Evolutionary conservation across 2,888 invertebrate species (phyloP).

Genomic region (Allolobophora icterica): DNA sequence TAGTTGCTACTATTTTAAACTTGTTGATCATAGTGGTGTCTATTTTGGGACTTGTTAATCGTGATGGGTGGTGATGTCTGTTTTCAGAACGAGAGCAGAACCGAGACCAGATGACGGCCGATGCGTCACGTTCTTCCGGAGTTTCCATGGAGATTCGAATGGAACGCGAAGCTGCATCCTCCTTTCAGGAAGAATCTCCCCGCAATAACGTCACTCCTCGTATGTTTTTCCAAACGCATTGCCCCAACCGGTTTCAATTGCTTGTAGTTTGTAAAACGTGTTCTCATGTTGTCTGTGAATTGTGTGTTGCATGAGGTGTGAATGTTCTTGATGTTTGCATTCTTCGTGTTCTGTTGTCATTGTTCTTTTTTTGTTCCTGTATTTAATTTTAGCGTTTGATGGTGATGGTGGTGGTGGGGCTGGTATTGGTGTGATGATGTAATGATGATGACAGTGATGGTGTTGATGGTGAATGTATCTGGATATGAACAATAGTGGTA

Average conservation of each 20-base stretch:
- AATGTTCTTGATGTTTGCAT: not conserved
- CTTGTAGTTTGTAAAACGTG: not conserved
- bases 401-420: not conserved
- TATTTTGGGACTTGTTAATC: not conserved
- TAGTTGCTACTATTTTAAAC: not conserved
- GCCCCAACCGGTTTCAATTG: not conserved
- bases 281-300: constrained; percentile 3
- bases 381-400: not conserved
- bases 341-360: not conserved
- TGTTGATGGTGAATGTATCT: too few relatives aligned
- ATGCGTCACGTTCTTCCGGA: not conserved
- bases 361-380: not conserved
- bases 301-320: not conserved
- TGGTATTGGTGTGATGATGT: too few relatives aligned
- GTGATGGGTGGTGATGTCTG: not conserved
- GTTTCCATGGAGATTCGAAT: constrained; percentile 27
- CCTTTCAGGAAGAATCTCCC: not conserved
- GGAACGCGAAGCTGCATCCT: not conserved
- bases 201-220: constrained; percentile 21
- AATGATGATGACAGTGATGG: too few relatives aligned
- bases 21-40: not conserved
- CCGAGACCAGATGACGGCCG: constrained; percentile 18
- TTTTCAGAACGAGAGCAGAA: constrained; percentile 27
- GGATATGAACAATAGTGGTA: too few relatives aligned
- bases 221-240: not conserved